These are phyloP conservation scores for Lysandra coridon DNA, from an alignment of 2,888 invertebrate species.

Conservation along the genomic window DNA sequence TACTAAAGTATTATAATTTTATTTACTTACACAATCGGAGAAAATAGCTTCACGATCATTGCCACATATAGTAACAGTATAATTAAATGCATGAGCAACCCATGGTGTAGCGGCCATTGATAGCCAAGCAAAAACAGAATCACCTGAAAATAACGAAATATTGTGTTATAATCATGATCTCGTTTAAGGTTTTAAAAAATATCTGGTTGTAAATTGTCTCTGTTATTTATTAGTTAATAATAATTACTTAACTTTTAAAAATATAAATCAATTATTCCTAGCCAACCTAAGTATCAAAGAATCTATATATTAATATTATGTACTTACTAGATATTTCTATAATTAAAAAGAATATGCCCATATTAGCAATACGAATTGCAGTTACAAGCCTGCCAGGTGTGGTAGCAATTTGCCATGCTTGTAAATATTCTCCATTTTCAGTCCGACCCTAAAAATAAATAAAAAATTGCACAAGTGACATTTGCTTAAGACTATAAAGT, in stretches of 20 bases:
- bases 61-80: slow-evolving; percentile 70
- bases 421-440: slow-evolving; percentile 70
- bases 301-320: not conserved
- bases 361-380: slow-evolving; percentile 67
- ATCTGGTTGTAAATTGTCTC: not conserved
- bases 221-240: too few relatives aligned
- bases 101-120: slow-evolving; percentile 70
- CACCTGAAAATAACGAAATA: slow-evolving; percentile 50
- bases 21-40: slow-evolving; percentile 65
- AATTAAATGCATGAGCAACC: slow-evolving; percentile 66
- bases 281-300: not conserved
- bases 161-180: slow-evolving; percentile 9
- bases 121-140: slow-evolving; percentile 63
- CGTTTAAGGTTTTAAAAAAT: not conserved
- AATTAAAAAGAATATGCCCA: slow-evolving; percentile 73
- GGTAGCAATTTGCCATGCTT: slow-evolving; percentile 73
- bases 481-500: not conserved
- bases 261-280: not conserved
- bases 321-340: slow-evolving; percentile 69
- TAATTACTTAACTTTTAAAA: too few relatives aligned
- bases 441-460: slow-evolving; percentile 59
- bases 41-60: slow-evolving; percentile 75
- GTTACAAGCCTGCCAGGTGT: slow-evolving; percentile 66
- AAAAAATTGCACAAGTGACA: not conserved
- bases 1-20: not conserved